Evolutionary conservation across 2,113 vertebrate genomes (phyloP).

Genomic region (Brevimyrus niger): DNA sequence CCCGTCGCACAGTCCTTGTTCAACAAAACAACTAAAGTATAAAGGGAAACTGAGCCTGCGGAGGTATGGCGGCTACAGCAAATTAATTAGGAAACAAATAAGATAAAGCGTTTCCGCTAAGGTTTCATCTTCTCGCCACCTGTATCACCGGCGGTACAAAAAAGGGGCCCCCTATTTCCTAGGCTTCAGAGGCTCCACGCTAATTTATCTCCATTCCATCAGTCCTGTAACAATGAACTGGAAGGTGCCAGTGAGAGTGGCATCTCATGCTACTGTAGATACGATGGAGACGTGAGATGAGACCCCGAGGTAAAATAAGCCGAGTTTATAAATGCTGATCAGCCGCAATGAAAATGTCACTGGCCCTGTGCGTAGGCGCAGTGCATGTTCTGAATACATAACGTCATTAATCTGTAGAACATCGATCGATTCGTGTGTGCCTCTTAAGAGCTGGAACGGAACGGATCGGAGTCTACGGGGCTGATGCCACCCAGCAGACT

Average conservation of each 20-base stretch:
- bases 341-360: neutral
- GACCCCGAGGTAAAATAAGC: neutral
- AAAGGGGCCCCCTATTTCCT: neutral
- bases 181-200: neutral
- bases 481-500: neutral
- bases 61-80: constrained; percentile 48
- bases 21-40: constrained; percentile 38
- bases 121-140: constrained; percentile 39
- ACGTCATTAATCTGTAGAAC: neutral
- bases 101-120: constrained; percentile 37
- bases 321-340: neutral
- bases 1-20: constrained; percentile 54
- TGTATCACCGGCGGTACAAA: constrained; percentile 22
- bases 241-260: neutral
- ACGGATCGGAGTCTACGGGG: neutral
- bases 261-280: neutral
- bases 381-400: neutral
- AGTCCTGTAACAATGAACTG: neutral
- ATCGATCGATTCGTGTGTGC: neutral
- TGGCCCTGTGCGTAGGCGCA: neutral
- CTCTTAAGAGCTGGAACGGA: neutral
- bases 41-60: constrained; percentile 38
- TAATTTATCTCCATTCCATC: constrained; percentile 3
- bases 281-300: neutral
- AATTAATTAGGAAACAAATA: constrained; percentile 55